A percentile compares a stretch with the other conserved stretches of the same genome.
Evolutionary conservation across 2,888 invertebrate genomes (phyloP).

Genomic region (Prenolepis imparis): DNA sequence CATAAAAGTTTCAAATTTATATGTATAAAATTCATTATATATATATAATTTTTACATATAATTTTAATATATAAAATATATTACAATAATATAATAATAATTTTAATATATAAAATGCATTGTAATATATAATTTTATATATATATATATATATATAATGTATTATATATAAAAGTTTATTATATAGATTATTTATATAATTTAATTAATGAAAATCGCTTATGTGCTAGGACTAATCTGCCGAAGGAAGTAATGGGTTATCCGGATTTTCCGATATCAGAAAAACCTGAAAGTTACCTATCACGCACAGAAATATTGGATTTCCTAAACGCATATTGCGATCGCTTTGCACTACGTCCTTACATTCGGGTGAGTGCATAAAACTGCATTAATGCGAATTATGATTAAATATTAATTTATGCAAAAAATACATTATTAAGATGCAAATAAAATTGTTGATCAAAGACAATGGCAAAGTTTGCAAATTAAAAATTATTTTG

Average conservation of each 20-base stretch:
- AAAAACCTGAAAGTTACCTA: conserved; percentile 91
- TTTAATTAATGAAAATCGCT: neutral
- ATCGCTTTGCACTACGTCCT: conserved; percentile 89
- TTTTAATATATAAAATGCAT: no score
- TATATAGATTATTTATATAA: neutral
- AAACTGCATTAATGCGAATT: neutral
- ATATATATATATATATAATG: no score
- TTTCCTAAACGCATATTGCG: conserved; percentile 91
- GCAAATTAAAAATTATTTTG: neutral
- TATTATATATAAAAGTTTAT: neutral
- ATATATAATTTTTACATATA: neutral
- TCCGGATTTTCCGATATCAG: conserved; percentile 93
- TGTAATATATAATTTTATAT: neutral
- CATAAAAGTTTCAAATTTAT: neutral
- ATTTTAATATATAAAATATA: neutral
- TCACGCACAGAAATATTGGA: conserved; percentile 91
- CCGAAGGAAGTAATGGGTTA: conserved; percentile 98
- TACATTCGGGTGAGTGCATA: conserved; percentile 88
- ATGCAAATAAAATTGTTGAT: neutral
- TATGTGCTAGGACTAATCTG: conserved; percentile 93
- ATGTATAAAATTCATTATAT: neutral
- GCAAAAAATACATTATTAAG: neutral
- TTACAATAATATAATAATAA: no score
- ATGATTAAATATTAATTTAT: neutral
- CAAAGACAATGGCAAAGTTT: neutral